A percentile compares a stretch with the other conserved stretches of the same genome.
phyloP scores from a whole-genome alignment of 2,113 vertebrate genomes.

The Phylloscopus whistleri region DNA sequence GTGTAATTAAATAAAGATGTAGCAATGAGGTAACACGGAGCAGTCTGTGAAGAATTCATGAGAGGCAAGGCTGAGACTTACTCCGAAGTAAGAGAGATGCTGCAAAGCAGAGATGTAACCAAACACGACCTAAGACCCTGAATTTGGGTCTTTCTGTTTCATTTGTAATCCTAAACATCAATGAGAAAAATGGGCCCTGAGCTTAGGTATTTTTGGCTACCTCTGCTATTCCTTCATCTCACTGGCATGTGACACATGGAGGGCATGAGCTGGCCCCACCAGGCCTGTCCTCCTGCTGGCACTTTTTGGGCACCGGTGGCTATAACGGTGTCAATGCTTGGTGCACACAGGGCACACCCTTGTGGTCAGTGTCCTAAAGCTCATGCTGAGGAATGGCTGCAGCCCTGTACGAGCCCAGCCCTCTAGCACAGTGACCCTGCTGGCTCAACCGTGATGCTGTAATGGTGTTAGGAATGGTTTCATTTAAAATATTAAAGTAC shows the following conservation, averaged over 20 bases:
- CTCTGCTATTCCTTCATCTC: background rate
- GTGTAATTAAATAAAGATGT: background rate
- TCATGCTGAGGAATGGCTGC: background rate
- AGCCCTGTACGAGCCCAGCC: background rate
- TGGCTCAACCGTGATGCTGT: background rate
- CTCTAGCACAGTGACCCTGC: background rate
- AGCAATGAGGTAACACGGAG: background rate
- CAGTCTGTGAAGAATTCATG: background rate
- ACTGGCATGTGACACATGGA: background rate
- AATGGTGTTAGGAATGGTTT: background rate
- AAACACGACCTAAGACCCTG: background rate
- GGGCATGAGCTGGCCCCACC: background rate
- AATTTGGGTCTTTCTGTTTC: background rate
- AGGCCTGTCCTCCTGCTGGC: background rate
- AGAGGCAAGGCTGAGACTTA: background rate
- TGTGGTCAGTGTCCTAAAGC: background rate
- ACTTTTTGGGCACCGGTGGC: background rate
- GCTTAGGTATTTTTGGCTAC: background rate
- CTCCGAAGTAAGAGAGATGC: background rate
- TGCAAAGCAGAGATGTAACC: background rate
- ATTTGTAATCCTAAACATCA: background rate
- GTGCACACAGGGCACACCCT: background rate
- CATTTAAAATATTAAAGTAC: background rate
- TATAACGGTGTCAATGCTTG: fast-evolving
- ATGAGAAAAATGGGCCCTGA: background rate